Conservation (phyloP, 2,113 vertebrate species). For the Sinocyclocheilus anshuiensis region DNA sequence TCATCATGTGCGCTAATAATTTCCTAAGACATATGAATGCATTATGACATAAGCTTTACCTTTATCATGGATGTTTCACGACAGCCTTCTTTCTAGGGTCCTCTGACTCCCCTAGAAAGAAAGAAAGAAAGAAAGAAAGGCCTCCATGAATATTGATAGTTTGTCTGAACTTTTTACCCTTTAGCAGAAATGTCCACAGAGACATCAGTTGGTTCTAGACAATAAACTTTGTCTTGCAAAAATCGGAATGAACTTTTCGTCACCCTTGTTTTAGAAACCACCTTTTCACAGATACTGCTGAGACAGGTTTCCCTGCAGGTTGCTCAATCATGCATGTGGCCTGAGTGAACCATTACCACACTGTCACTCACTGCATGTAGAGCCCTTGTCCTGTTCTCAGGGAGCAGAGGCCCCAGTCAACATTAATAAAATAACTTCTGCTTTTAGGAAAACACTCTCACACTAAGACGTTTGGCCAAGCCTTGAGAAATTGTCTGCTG, state of each 20-base stretch:
- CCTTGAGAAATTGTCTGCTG: not conserved
- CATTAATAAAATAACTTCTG: slow-evolving; percentile 34
- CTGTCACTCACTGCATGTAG: slow-evolving; percentile 43
- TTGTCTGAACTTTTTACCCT: slow-evolving; percentile 23
- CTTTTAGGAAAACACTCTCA: slow-evolving; percentile 22
- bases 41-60: not conserved
- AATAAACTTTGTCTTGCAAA: slow-evolving; percentile 14
- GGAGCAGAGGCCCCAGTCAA: slow-evolving; percentile 34
- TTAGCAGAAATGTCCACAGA: slow-evolving; percentile 9
- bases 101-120: slow-evolving; percentile 28
- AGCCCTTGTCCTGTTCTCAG: slow-evolving; percentile 33
- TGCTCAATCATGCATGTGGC: slow-evolving; percentile 50
- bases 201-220: slow-evolving; percentile 17
- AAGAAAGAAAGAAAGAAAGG: not conserved
- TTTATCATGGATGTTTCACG: slow-evolving; percentile 20
- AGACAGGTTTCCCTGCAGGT: slow-evolving; percentile 62
- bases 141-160: slow-evolving; percentile 16
- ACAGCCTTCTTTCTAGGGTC: not conserved
- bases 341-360: slow-evolving; percentile 36
- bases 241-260: slow-evolving; percentile 43
- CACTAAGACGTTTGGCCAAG: not conserved
- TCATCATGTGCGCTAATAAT: not conserved
- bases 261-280: slow-evolving; percentile 34
- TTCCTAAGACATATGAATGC: not conserved
- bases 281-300: slow-evolving; percentile 60